These are phyloP conservation scores for Pantherophis guttatus DNA, from an alignment of 2,113 vertebrate genomes.

Conservation along the genomic window DNA sequence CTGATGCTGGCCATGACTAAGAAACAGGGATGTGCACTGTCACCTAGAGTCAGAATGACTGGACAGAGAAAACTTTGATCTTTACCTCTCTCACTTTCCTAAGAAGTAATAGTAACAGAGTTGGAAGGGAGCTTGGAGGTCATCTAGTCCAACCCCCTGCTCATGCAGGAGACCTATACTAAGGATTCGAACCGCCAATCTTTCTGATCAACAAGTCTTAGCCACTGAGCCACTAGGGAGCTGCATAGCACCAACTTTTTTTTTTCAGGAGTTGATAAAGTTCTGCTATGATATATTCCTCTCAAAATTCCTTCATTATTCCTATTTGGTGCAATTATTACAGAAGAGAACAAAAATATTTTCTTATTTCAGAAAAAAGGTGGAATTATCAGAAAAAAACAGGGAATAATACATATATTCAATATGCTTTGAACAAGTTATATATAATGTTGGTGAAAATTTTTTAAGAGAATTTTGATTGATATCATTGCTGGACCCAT, in stretches of 20 bases:
- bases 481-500: not conserved
- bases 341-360: not conserved
- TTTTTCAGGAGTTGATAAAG: not conserved
- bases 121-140: too few species aligned
- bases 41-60: not conserved
- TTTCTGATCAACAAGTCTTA: too few species aligned
- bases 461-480: not conserved
- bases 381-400: not conserved
- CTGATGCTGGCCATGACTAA: not conserved
- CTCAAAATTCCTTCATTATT: not conserved
- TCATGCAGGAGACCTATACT: too few species aligned
- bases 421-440: not conserved
- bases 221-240: too few species aligned
- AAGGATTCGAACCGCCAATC: too few species aligned
- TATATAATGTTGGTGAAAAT: not conserved
- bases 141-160: too few species aligned
- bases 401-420: not conserved
- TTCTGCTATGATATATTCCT: not conserved
- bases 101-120: not conserved
- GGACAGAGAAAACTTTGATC: not conserved
- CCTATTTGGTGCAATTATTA: not conserved
- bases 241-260: not conserved
- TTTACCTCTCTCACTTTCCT: not conserved
- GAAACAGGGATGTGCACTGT: not conserved
- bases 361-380: not conserved